phyloP scores from a whole-genome alignment of 2,113 vertebrate genomes.

The Eretmochelys imbricata region DNA sequence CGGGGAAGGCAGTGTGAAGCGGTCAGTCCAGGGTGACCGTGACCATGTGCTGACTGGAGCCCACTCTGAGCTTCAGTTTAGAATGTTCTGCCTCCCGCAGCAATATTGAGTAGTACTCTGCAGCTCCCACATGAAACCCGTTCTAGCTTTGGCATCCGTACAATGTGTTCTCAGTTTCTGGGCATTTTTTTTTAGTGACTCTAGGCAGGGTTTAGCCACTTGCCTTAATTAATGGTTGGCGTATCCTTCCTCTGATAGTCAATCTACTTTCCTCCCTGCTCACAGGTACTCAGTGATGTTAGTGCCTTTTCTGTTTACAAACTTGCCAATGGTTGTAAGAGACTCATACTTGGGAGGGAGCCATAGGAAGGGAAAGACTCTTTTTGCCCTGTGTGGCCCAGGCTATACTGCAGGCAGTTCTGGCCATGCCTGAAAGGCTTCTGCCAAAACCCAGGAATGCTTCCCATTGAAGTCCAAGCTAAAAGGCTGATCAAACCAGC shows the following conservation, averaged over 20 bases:
- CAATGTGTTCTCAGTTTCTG: neutral
- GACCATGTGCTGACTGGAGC: neutral
- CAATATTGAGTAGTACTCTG: neutral
- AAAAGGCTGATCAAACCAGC: neutral
- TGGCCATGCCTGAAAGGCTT: too few species aligned
- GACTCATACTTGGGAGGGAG: neutral
- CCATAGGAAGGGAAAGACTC: neutral
- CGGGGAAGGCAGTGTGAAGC: fast-evolving
- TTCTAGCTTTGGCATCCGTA: neutral
- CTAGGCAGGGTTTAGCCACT: neutral
- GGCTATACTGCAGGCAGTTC: neutral
- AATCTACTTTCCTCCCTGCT: neutral
- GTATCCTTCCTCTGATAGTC: neutral
- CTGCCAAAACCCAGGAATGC: fast-evolving
- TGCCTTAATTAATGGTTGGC: neutral
- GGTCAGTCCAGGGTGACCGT: neutral
- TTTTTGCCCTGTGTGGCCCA: fast-evolving
- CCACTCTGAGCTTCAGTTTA: fast-evolving
- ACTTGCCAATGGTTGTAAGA: neutral
- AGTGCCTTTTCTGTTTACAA: neutral
- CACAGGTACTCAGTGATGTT: neutral
- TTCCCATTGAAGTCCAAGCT: neutral
- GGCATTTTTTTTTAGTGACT: neutral
- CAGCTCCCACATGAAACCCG: neutral
- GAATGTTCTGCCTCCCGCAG: fast-evolving